Percentiles rank a stretch among this genome's conserved stretches.
These are phyloP conservation scores for Turritopsis dohrnii DNA, from an alignment of 30 jellyfish, hydroid and myxozoan species.

Conservation along the genomic window DNA sequence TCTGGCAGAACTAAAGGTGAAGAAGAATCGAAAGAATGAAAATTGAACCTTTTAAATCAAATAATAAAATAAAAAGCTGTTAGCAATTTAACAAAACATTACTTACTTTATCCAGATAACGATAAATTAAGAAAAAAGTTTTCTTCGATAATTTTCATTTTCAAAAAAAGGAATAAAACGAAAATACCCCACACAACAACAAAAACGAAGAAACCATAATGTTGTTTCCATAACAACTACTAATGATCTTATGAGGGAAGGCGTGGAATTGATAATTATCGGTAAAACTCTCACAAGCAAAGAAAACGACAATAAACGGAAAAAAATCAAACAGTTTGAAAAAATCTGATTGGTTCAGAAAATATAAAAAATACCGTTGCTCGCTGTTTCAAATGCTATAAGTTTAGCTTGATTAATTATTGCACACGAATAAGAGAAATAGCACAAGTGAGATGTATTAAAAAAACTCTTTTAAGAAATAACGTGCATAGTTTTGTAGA, in stretches of 20 bases:
- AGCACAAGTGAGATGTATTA: background rate
- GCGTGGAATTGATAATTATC: background rate
- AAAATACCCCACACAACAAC: background rate
- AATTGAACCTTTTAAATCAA: too few species aligned
- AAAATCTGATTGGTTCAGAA: constrained; percentile 5
- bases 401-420: background rate
- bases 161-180: background rate
- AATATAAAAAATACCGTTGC: background rate
- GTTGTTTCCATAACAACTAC: background rate
- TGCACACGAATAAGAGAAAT: background rate
- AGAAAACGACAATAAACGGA: background rate
- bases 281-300: background rate
- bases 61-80: background rate
- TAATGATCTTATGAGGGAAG: background rate
- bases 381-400: background rate
- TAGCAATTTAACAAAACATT: background rate
- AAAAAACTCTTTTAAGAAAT: background rate
- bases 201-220: background rate
- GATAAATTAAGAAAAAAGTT: background rate
- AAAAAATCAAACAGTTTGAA: background rate
- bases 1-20: too few species aligned
- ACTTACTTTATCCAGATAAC: background rate
- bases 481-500: background rate
- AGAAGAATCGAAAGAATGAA: too few species aligned
- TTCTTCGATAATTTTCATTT: background rate